phyloP scores from a whole-genome alignment of 2,888 invertebrate genomes.

The Polia nebulosa region DNA sequence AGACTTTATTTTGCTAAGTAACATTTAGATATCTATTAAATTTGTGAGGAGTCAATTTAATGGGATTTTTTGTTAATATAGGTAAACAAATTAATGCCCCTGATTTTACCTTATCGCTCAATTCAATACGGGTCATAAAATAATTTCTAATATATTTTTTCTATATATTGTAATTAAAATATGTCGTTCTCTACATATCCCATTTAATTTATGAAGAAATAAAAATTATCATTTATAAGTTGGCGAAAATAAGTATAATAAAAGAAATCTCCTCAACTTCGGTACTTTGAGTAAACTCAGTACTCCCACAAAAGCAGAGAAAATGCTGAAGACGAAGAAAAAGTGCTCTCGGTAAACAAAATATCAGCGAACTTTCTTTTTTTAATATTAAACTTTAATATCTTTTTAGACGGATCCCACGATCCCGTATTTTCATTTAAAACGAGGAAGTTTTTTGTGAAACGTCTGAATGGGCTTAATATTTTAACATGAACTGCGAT shows the following conservation, averaged over 20 bases:
- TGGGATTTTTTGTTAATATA: too few species aligned
- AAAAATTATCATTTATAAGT: conserved; percentile 15
- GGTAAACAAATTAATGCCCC: too few species aligned
- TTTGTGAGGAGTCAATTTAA: too few species aligned
- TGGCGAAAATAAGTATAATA: conserved; percentile 18
- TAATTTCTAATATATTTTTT: too few species aligned
- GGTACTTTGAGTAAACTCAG: conserved; percentile 30
- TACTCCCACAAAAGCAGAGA: conserved; percentile 17
- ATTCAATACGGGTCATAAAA: too few species aligned
- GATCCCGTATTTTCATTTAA: conserved; percentile 60
- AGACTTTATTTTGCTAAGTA: too few species aligned
- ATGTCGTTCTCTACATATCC: too few species aligned
- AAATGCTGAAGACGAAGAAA: conserved; percentile 40
- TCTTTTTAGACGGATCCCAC: conserved; percentile 45
- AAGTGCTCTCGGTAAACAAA: conserved; percentile 47
- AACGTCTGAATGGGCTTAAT: conserved; percentile 65
- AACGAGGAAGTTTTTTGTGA: conserved; percentile 54
- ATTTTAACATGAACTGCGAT: conserved; percentile 63
- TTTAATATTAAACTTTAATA: conserved; percentile 66
- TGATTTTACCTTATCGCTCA: too few species aligned
- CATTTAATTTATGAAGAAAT: conserved; percentile 9
- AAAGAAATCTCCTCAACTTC: conserved; percentile 35
- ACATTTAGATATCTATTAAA: too few species aligned
- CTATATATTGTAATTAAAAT: too few species aligned
- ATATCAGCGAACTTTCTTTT: conserved; percentile 55